phyloP scores from a whole-genome alignment of 2,113 vertebrate species.

The Anolis sagrei region DNA sequence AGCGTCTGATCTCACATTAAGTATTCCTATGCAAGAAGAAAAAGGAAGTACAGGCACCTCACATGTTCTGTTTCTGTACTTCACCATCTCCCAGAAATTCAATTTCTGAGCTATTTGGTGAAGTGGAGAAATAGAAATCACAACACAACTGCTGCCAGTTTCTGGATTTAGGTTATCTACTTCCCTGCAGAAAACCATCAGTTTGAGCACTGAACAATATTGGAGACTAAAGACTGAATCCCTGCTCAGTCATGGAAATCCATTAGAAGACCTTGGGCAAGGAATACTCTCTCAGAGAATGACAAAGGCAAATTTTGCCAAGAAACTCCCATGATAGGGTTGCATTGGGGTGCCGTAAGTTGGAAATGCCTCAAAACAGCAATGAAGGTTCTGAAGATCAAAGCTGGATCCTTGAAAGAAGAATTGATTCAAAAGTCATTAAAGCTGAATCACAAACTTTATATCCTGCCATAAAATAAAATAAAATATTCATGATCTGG shows the following conservation, averaged over 20 bases:
- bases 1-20: neutral
- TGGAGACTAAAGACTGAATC: no score
- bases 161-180: neutral
- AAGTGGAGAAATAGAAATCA: neutral
- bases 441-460: neutral
- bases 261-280: no score
- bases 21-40: neutral
- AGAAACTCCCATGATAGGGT: no score
- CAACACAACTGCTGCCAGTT: neutral
- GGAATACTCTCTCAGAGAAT: no score
- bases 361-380: no score
- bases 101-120: neutral
- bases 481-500: neutral
- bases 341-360: no score
- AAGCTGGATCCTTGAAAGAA: neutral
- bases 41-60: neutral
- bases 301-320: no score
- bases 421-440: neutral
- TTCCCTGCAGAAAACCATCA: no score
- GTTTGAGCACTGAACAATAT: no score
- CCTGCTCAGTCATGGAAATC: no score
- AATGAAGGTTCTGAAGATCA: neutral
- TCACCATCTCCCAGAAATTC: neutral
- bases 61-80: neutral
- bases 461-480: neutral